These are phyloP conservation scores for Cepaea nemoralis DNA, from an alignment of 1,140 invertebrate species.

Conservation along the genomic window DNA sequence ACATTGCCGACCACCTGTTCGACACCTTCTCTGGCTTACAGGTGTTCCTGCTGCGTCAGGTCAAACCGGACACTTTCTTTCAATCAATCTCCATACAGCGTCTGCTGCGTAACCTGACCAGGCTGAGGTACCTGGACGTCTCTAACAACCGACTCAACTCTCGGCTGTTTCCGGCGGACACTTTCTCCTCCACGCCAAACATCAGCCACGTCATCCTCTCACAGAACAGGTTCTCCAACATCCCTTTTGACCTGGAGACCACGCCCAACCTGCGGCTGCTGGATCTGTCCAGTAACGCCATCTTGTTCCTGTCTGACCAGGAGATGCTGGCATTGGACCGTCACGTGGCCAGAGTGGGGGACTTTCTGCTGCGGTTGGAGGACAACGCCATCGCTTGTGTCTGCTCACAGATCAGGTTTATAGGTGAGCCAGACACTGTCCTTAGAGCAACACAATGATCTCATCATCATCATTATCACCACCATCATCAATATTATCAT, in stretches of 20 bases:
- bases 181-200: not conserved
- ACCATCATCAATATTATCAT: no score
- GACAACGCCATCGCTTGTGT: not conserved
- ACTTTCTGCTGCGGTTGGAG: not conserved
- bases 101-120: not conserved
- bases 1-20: not conserved
- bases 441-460: no score
- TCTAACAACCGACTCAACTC: not conserved
- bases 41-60: not conserved
- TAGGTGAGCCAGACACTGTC: no score
- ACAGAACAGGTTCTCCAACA: not conserved
- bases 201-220: not conserved
- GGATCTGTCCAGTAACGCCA: not conserved
- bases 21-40: not conserved
- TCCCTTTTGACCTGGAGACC: not conserved
- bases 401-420: constrained; percentile 7
- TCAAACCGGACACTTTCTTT: not conserved
- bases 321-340: not conserved
- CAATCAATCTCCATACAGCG: not conserved
- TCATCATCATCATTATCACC: no score
- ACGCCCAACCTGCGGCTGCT: not conserved
- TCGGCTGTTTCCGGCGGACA: no score
- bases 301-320: not conserved
- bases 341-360: constrained; percentile 3
- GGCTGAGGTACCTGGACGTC: not conserved